Evolutionary conservation across 2,888 invertebrate species (phyloP).

Genomic region (Dicyrtomina minuta): DNA sequence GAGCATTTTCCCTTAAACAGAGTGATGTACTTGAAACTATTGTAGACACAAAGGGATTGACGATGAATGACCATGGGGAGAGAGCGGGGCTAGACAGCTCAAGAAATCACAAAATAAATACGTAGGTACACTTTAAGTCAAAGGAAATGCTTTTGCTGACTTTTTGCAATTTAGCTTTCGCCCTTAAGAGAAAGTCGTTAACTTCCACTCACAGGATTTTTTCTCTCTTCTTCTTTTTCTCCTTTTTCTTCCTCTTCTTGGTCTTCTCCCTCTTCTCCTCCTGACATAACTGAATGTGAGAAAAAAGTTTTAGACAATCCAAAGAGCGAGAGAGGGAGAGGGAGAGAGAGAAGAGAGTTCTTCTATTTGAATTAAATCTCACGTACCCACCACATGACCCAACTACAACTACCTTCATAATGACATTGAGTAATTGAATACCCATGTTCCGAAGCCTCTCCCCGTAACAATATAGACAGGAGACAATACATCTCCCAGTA

Average conservation of each 20-base stretch:
- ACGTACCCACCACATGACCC: no score
- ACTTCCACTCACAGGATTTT: constrained; percentile 7
- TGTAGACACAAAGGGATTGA: constrained; percentile 1
- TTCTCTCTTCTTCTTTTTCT: no score
- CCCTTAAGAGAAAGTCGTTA: constrained; percentile 12
- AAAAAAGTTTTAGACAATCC: neutral
- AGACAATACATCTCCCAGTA: no score
- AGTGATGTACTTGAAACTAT: neutral
- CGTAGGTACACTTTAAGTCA: constrained; percentile 5
- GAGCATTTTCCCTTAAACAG: constrained; percentile 5
- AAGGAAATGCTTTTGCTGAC: neutral
- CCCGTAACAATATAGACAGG: no score
- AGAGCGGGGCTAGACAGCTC: neutral
- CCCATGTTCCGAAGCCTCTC: no score
- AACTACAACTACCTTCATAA: no score
- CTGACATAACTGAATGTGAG: neutral
- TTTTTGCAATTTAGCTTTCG: no score
- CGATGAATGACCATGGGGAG: constrained; percentile 19
- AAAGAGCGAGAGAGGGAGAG: no score
- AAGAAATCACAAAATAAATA: constrained; percentile 13
- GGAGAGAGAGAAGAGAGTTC: neutral
- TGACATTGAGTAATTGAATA: no score
- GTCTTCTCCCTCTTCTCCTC: no score
- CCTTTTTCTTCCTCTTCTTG: neutral
- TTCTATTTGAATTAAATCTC: no score